These are phyloP conservation scores for Sternarchorhynchus goeldii DNA, from an alignment of 2,797 vertebrate species.

Conservation along the genomic window DNA sequence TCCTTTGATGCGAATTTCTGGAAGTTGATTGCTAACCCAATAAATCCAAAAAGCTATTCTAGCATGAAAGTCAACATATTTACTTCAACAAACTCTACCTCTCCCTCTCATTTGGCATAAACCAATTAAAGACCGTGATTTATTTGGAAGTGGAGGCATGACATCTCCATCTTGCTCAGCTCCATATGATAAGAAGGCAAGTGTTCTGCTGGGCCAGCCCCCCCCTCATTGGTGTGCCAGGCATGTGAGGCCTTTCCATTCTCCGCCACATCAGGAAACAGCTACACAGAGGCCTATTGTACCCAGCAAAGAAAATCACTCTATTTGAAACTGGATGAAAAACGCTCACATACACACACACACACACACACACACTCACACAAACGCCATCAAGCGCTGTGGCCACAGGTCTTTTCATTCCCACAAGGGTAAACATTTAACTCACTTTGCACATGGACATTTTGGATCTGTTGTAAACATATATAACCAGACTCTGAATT, in stretches of 20 bases:
- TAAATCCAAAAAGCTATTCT: slow-evolving; percentile 22
- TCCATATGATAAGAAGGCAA: slow-evolving; percentile 39
- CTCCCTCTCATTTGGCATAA: slow-evolving; percentile 39
- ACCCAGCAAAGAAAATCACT: slow-evolving; percentile 77
- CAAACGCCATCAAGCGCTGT: slow-evolving; percentile 23
- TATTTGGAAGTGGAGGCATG: slow-evolving; percentile 53
- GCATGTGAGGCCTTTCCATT: slow-evolving; percentile 57
- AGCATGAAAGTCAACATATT: slow-evolving; percentile 38
- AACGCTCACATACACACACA: slow-evolving; percentile 57
- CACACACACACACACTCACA: neutral
- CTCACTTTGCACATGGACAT: slow-evolving; percentile 15
- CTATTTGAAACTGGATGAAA: slow-evolving; percentile 74
- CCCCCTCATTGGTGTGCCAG: slow-evolving; percentile 62
- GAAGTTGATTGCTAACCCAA: neutral
- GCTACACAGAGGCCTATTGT: slow-evolving; percentile 78
- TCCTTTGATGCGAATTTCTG: too few relatives aligned
- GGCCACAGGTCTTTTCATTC: slow-evolving; percentile 16
- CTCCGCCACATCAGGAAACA: slow-evolving; percentile 59
- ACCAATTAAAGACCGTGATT: slow-evolving; percentile 52
- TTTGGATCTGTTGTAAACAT: slow-evolving; percentile 26
- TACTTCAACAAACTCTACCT: slow-evolving; percentile 31
- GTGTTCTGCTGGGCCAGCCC: slow-evolving; percentile 45
- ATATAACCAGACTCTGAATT: slow-evolving; percentile 35
- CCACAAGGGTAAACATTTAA: slow-evolving; percentile 46
- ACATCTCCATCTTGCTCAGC: slow-evolving; percentile 51